Evolutionary conservation across 2,797 vertebrate genomes (phyloP).

Genomic region (Acanthornis magna): DNA sequence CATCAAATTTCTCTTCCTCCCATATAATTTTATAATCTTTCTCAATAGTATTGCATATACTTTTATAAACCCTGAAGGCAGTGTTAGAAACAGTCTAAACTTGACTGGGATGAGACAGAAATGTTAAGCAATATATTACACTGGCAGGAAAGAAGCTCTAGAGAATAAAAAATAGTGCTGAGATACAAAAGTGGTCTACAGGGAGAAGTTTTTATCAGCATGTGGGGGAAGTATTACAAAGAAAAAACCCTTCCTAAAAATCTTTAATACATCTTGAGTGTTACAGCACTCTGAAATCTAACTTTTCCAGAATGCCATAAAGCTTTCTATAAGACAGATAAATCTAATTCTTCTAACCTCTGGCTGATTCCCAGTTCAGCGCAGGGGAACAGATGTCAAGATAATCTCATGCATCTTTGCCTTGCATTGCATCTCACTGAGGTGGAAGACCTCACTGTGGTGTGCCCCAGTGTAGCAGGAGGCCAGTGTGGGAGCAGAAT

Average conservation of each 20-base stretch:
- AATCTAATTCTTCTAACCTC: not conserved
- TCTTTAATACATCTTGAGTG: not conserved
- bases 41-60: not conserved
- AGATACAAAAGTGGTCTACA: not conserved
- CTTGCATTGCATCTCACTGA: not conserved
- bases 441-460: not conserved
- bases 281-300: not conserved
- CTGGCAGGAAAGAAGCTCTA: not conserved
- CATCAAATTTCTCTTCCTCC: not conserved
- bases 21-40: conserved; percentile 11
- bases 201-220: not conserved
- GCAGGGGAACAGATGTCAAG: not conserved
- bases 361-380: not conserved
- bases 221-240: not conserved
- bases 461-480: not conserved
- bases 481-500: not conserved
- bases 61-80: conserved; percentile 22
- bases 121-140: conserved; percentile 1
- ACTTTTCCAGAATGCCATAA: not conserved
- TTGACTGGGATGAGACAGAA: not conserved
- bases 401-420: not conserved
- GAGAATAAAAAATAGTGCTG: not conserved
- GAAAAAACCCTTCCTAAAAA: not conserved
- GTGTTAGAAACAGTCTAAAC: not conserved
- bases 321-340: not conserved